Conservation (phyloP, 2,113 vertebrate genomes). For the Engraulis encrasicolus region DNA sequence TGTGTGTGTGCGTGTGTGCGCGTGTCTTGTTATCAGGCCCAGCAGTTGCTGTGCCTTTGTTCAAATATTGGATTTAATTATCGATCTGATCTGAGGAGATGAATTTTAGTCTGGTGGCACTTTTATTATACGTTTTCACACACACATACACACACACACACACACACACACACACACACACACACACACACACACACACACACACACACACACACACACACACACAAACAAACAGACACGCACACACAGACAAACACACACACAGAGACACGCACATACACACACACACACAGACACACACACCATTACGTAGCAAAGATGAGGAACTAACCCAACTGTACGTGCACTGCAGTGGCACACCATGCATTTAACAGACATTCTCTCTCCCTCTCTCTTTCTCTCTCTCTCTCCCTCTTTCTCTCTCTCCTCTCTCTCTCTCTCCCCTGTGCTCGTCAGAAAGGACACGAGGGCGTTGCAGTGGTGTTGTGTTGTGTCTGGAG, state of each 20-base stretch:
- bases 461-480: too few relatives aligned
- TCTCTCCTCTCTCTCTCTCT: too few relatives aligned
- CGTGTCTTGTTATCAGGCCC: background rate
- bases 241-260: too few relatives aligned
- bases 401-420: too few relatives aligned
- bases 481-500: too few relatives aligned
- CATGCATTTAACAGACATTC: too few relatives aligned
- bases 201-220: background rate
- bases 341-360: too few relatives aligned
- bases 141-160: background rate
- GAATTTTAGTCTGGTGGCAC: background rate
- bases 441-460: too few relatives aligned
- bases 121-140: background rate
- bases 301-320: too few relatives aligned
- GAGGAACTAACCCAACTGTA: too few relatives aligned
- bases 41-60: conserved; percentile 7
- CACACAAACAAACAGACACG: background rate
- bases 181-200: background rate
- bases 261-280: background rate
- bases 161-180: background rate
- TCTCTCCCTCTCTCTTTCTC: too few relatives aligned
- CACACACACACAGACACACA: background rate
- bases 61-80: conserved; percentile 16
- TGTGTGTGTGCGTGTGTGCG: background rate
- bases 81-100: conserved; percentile 22